A percentile compares a stretch with the other conserved stretches of the same genome.
Conservation (phyloP, 1,140 invertebrate species). For the Procambarus virginalis region DNA sequence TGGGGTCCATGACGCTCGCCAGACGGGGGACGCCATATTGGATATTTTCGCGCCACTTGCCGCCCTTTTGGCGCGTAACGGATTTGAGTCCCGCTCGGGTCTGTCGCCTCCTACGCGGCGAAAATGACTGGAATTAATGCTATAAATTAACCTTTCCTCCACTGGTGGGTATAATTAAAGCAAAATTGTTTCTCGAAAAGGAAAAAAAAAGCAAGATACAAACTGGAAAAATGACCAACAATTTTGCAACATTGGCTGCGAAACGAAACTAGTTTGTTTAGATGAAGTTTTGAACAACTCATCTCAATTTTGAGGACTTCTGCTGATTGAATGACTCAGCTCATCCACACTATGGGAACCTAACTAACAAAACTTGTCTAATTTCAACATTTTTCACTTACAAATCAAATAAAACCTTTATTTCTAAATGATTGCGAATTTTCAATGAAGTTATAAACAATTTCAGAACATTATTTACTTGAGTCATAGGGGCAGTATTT, state of each 20-base stretch:
- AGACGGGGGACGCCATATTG: constrained; percentile 49
- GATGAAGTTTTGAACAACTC: background rate
- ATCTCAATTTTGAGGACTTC: background rate
- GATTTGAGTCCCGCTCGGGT: background rate
- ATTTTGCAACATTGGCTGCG: background rate
- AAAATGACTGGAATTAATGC: background rate
- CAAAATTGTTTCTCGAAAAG: background rate
- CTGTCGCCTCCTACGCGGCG: background rate
- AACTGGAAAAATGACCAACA: background rate
- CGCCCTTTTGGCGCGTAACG: constrained; percentile 22
- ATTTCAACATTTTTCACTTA: too few species aligned
- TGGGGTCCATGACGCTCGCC: background rate
- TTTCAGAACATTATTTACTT: too few species aligned
- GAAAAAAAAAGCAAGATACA: background rate
- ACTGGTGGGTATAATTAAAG: background rate
- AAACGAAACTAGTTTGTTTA: background rate
- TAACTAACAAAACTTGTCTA: background rate
- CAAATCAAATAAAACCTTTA: too few species aligned
- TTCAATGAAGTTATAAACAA: too few species aligned
- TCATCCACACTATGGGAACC: background rate
- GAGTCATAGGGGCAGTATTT: too few species aligned
- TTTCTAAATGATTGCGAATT: too few species aligned
- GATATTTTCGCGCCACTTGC: constrained; percentile 44
- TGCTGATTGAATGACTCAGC: background rate
- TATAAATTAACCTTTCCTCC: background rate